Conservation (phyloP, 2,797 vertebrate genomes). For the Aldrovandia affinis region DNA sequence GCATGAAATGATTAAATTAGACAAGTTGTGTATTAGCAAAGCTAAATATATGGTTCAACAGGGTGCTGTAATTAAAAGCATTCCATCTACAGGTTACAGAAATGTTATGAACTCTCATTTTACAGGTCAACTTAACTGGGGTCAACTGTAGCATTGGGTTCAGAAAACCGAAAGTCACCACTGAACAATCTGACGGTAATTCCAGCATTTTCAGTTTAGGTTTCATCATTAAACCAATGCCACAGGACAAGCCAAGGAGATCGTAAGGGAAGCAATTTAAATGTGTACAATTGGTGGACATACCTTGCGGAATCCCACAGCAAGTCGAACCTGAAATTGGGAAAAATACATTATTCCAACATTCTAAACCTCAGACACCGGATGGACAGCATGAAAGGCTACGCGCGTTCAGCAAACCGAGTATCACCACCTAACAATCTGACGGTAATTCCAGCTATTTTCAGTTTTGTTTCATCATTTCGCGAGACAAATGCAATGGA, state of each 20-base stretch:
- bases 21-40: no score
- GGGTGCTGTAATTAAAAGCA: no score
- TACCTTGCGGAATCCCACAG: no score
- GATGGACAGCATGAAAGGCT: no score
- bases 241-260: not conserved
- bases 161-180: constrained; percentile 85
- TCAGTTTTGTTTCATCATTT: constrained; percentile 49
- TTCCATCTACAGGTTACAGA: no score
- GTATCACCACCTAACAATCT: constrained; percentile 84
- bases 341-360: no score
- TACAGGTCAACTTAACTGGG: not conserved
- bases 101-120: not conserved
- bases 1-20: no score
- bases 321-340: no score
- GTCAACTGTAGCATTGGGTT: constrained; percentile 44
- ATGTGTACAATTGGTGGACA: no score
- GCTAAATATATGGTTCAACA: no score
- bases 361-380: no score
- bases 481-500: not conserved
- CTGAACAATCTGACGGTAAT: constrained; percentile 88
- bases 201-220: constrained; percentile 77
- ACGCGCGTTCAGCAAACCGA: constrained; percentile 76
- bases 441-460: constrained; percentile 90
- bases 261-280: not conserved
- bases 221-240: constrained; percentile 2